A percentile compares a stretch with the other conserved stretches of the same genome.
phyloP scores from a whole-genome alignment of 2,797 vertebrate species.

The Halcyon leucocephala region DNA sequence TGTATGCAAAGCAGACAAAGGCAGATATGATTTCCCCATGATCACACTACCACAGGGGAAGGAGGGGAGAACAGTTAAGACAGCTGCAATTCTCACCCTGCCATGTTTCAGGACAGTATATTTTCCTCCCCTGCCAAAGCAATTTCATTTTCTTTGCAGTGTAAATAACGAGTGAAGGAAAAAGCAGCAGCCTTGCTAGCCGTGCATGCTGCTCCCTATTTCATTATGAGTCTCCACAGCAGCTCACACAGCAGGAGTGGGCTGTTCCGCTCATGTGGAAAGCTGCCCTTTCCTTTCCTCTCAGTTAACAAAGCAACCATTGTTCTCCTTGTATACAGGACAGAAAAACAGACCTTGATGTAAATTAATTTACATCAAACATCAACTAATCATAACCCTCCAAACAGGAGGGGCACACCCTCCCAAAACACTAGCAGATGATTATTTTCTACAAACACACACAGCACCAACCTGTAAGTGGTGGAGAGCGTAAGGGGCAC shows the following conservation, averaged over 20 bases:
- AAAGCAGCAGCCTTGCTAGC: neutral
- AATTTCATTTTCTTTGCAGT: neutral
- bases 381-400: neutral
- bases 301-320: neutral
- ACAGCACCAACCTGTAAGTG: neutral
- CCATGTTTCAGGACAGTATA: accelerated
- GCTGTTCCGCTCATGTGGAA: neutral
- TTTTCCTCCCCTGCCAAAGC: neutral
- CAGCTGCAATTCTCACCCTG: neutral
- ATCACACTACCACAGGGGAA: neutral
- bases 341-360: neutral
- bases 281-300: neutral
- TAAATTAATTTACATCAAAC: neutral
- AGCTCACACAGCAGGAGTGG: neutral
- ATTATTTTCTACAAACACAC: neutral
- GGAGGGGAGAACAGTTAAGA: neutral
- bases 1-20: conserved; percentile 69
- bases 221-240: neutral
- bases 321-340: neutral
- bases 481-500: neutral
- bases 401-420: neutral
- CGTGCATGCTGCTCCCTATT: neutral
- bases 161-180: neutral
- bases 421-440: neutral
- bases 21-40: conserved; percentile 38